These are phyloP conservation scores for Metopia argyrocephala DNA, from an alignment of 2,888 invertebrate genomes.

Conservation along the genomic window DNA sequence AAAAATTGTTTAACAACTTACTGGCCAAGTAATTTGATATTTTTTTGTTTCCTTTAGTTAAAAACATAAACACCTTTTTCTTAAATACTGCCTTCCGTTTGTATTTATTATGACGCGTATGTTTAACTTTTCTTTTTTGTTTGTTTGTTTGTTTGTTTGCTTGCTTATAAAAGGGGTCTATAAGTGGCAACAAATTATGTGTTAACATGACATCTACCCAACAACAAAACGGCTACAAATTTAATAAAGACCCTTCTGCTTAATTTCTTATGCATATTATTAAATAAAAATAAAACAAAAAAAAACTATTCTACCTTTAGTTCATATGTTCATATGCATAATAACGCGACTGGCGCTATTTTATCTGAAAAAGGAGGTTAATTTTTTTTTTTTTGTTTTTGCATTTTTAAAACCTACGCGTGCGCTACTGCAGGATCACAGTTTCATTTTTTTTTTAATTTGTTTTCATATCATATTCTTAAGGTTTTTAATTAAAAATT, in stretches of 20 bases:
- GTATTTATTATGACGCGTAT: background rate
- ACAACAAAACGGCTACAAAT: constrained; percentile 33
- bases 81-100: constrained; percentile 34
- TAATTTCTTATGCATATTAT: constrained; percentile 15
- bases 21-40: constrained; percentile 54
- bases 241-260: constrained; percentile 35
- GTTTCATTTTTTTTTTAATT: background rate
- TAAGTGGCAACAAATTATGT: constrained; percentile 59
- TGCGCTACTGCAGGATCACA: constrained; percentile 1
- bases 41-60: constrained; percentile 23
- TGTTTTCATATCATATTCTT: constrained; percentile 20
- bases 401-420: constrained; percentile 33
- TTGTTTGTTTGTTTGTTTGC: background rate
- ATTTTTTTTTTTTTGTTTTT: background rate
- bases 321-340: too few species aligned
- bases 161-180: background rate
- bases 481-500: constrained; percentile 28
- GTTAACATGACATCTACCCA: constrained; percentile 60
- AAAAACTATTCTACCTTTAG: constrained; percentile 12
- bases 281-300: background rate
- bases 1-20: constrained; percentile 18
- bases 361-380: constrained; percentile 32
- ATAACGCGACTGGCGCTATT: constrained; percentile 59
- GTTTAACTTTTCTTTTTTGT: background rate
- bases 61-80: constrained; percentile 54